Conservation (phyloP, 2,888 invertebrate genomes). For the Dasypogon diadema region DNA sequence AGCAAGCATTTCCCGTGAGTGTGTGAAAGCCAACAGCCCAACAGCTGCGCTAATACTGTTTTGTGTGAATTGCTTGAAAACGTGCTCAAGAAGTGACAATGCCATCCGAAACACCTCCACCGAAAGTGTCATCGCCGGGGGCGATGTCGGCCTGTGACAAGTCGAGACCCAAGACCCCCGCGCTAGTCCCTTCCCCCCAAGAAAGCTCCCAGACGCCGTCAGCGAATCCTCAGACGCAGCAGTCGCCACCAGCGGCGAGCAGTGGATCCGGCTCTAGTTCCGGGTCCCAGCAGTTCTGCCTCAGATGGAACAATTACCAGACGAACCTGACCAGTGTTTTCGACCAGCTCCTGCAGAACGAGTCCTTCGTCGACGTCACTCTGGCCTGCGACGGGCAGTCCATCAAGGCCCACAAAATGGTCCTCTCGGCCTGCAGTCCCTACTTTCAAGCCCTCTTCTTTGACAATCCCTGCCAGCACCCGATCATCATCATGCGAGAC, state of each 20-base stretch:
- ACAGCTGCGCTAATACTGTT: slow-evolving; percentile 27
- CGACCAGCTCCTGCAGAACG: slow-evolving; percentile 89
- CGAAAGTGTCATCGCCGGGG: slow-evolving; percentile 55
- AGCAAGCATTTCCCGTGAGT: slow-evolving; percentile 29
- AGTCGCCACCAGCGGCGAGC: slow-evolving; percentile 24
- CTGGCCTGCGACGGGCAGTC: slow-evolving; percentile 91
- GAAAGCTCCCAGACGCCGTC: slow-evolving; percentile 17
- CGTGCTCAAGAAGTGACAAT: slow-evolving; percentile 53
- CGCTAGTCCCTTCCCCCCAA: slow-evolving; percentile 49
- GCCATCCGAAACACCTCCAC: slow-evolving; percentile 60
- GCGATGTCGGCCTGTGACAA: slow-evolving; percentile 39
- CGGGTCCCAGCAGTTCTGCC: slow-evolving; percentile 85
- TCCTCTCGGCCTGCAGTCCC: slow-evolving; percentile 92
- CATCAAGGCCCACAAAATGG: slow-evolving; percentile 94
- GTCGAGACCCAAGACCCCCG: slow-evolving; percentile 45
- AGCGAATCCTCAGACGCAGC: slow-evolving; percentile 14
- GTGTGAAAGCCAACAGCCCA: slow-evolving; percentile 23
- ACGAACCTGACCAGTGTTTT: slow-evolving; percentile 84
- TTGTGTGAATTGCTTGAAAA: slow-evolving; percentile 1
- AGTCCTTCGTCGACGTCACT: slow-evolving; percentile 92
- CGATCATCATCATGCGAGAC: slow-evolving; percentile 93
- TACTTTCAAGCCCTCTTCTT: slow-evolving; percentile 92
- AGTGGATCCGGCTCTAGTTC: slow-evolving; percentile 53
- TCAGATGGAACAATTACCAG: slow-evolving; percentile 95
- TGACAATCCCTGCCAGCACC: slow-evolving; percentile 94